Evolutionary conservation across 1,140 invertebrate species (phyloP).

Genomic region (Camponotus pennsylvanicus): DNA sequence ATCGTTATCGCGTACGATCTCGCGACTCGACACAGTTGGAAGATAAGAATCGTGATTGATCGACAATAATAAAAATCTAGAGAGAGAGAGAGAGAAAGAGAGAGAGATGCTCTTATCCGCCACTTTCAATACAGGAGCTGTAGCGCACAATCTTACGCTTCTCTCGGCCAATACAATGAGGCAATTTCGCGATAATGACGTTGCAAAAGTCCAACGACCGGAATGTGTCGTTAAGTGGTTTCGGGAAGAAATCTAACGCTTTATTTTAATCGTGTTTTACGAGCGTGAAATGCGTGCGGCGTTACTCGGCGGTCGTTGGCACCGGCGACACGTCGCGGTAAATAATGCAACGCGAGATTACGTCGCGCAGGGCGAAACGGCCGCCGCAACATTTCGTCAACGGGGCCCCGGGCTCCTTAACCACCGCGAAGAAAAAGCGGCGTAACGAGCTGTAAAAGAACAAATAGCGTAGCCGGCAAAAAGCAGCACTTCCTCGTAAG

Average conservation of each 20-base stretch:
- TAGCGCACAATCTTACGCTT: constrained; percentile 21
- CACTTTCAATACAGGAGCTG: constrained; percentile 50
- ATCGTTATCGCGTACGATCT: constrained; percentile 54
- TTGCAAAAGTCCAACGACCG: constrained; percentile 57
- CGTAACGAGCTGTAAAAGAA: constrained; percentile 60
- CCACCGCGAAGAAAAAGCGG: constrained; percentile 48
- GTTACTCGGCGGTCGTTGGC: constrained; percentile 42
- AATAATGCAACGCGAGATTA: constrained; percentile 61
- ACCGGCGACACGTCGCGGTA: constrained; percentile 48
- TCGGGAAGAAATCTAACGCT: constrained; percentile 57
- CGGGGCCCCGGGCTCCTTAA: constrained; percentile 30
- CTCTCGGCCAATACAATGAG: constrained; percentile 41
- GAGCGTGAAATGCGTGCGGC: constrained; percentile 48
- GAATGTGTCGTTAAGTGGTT: constrained; percentile 56
- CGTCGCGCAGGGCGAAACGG: constrained; percentile 32
- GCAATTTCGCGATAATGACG: constrained; percentile 62
- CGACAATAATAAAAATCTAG: constrained; percentile 16
- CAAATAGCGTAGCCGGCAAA: constrained; percentile 46
- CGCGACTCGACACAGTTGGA: constrained; percentile 44
- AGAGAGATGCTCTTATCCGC: constrained; percentile 13
- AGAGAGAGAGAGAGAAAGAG: background rate
- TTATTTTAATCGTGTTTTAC: constrained; percentile 59
- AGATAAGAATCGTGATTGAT: constrained; percentile 63
- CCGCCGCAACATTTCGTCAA: constrained; percentile 49
- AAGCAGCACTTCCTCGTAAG: constrained; percentile 43